Evolutionary conservation across 1,140 invertebrate genomes (phyloP), one percentile per base, ranked within the genome.

Genomic region (Penaeus japonicus): DNA sequence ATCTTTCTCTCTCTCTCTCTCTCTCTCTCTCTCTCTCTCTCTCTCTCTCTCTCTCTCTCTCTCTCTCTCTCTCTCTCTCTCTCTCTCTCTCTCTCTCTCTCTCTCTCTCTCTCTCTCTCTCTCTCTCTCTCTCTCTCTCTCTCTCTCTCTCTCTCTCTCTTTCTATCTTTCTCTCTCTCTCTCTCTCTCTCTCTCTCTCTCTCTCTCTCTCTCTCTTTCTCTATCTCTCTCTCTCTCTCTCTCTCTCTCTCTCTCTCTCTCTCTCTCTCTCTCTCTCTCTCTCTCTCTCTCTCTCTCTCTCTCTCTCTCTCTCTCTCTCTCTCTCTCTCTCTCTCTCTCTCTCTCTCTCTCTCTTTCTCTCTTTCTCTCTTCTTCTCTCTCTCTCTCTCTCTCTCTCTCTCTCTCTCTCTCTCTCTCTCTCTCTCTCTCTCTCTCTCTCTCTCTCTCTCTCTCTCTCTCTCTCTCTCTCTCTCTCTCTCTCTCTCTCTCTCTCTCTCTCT

Each of bases 1-100:
- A 35, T 86, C 18, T 80, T 30, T 30, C 79, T n/a, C 53, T 39
- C 57, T 32, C 32, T 57, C 73, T 70, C 79, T 27, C 39, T 73
- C 77, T 84, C 90, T 85, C 90, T 35, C 84, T 91, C 57, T 82
- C 84, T 24, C 18, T 82, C 32, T 15, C 4, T 39, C 32, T 89
- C 30, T 55, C 73, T 55, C 30, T 15, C 80, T 35, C 12, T 22
- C 54, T 4, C 55, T 75, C 85, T 12, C 12, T 12, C 12, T 12
- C 12, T 27, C 12, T n/a, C 57, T 59, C 57, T 59, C 57, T n/a
- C 57, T 78, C 53, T 24, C 18, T 84, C 35, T 27, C 24, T 59
- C 20, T 27, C 27, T 84, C 81, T 27, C 35, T 57, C 55, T 84
- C 39, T 84, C 39, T n/a, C 24, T 84, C 24, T n/a, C 81, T 54